Conservation (phyloP, 2,113 vertebrate genomes). For the Dromiciops gliroides region DNA sequence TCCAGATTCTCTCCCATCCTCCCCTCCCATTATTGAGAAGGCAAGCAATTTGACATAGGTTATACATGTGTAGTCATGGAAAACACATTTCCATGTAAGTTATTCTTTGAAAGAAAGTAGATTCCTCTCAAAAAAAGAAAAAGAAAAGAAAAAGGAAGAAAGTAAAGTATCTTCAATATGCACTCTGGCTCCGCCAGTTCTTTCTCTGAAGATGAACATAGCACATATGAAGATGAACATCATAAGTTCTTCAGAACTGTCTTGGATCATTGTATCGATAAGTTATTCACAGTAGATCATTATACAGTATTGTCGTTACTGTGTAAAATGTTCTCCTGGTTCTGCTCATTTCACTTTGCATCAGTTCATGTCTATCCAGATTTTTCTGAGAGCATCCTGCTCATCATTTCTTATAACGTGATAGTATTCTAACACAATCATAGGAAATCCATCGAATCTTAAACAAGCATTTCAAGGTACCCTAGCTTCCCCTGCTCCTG, state of each 20-base stretch:
- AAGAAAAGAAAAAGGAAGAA: not conserved
- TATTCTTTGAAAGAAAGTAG: not conserved
- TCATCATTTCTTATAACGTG: not conserved
- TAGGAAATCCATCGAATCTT: not conserved
- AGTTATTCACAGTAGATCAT: not conserved
- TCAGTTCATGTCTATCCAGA: not conserved
- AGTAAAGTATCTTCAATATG: not conserved
- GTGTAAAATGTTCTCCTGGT: not conserved
- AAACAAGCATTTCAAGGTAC: not conserved
- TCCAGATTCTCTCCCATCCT: not conserved
- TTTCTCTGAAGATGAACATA: not conserved
- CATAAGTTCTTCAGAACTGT: not conserved
- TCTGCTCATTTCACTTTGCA: not conserved
- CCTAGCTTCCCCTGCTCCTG: not conserved
- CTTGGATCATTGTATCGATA: not conserved
- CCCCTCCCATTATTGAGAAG: not conserved
- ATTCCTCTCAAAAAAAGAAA: not conserved
- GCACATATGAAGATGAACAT: not conserved
- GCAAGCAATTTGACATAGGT: not conserved
- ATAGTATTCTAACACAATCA: not conserved
- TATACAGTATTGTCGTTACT: not conserved
- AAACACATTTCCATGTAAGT: not conserved
- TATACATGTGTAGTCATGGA: not conserved
- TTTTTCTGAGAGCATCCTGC: not conserved
- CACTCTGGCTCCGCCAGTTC: not conserved